Evolutionary conservation across 2,113 vertebrate genomes (phyloP).

Genomic region (Xiphorhynchus elegans): DNA sequence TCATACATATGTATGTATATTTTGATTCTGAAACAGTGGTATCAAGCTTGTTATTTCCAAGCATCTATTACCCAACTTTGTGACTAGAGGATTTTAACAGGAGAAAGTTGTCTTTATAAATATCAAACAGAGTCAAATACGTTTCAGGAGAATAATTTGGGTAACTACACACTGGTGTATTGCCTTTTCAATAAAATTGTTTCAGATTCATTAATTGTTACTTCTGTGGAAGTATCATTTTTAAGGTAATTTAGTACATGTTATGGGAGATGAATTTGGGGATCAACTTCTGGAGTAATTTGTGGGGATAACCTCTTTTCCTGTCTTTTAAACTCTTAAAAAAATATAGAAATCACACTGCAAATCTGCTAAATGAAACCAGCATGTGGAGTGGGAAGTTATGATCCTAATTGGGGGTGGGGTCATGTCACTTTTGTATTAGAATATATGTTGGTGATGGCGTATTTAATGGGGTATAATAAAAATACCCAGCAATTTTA

Average conservation of each 20-base stretch:
- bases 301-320: neutral
- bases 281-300: neutral
- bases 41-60: neutral
- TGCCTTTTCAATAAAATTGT: neutral
- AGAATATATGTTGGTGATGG: neutral
- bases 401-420: neutral
- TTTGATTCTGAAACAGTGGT: neutral
- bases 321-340: neutral
- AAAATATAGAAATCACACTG: neutral
- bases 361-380: neutral
- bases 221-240: neutral
- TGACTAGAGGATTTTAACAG: neutral
- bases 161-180: neutral
- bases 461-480: neutral
- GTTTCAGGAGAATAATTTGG: neutral
- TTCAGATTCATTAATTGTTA: neutral
- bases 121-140: neutral
- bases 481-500: neutral
- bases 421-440: neutral
- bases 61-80: fast-evolving
- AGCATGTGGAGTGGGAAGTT: neutral
- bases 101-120: neutral
- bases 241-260: neutral
- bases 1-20: neutral
- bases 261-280: neutral